Percentiles rank a stretch among this genome's conserved stretches.
Evolutionary conservation across 2,888 invertebrate species (phyloP).

Genomic region (Tetanocera ferruginea): DNA sequence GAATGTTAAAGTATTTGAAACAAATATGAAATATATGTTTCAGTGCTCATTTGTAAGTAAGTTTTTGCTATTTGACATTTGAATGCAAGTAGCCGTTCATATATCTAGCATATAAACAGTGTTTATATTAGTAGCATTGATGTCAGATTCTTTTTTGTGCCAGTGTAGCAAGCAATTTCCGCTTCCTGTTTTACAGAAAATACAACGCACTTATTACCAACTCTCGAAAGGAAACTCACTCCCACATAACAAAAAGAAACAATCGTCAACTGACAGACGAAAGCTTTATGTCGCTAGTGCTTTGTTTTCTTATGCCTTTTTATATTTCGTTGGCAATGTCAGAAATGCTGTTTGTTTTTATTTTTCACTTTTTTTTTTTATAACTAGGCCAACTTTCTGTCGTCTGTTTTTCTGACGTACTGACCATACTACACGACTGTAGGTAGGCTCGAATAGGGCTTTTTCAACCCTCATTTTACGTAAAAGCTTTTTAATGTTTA

Average conservation of each 20-base stretch:
- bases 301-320: not conserved
- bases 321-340: not conserved
- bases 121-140: not conserved
- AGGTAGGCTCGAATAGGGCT: not conserved
- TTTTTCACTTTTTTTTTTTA: not conserved
- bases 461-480: not conserved
- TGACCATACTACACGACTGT: not conserved
- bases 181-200: too few species aligned
- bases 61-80: too few species aligned
- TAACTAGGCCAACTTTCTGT: constrained; percentile 20
- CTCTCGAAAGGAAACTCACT: too few species aligned
- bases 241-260: not conserved
- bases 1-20: too few species aligned
- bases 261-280: not conserved
- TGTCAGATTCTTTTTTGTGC: not conserved
- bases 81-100: too few species aligned
- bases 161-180: not conserved
- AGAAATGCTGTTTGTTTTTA: not conserved
- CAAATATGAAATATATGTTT: too few species aligned
- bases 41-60: too few species aligned
- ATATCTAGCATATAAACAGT: too few species aligned
- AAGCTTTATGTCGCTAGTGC: not conserved
- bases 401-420: constrained; percentile 9
- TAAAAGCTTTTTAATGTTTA: constrained; percentile 30
- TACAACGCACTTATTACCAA: too few species aligned